Conservation (phyloP, 1,140 invertebrate genomes). For the Palaemon carinicauda region DNA sequence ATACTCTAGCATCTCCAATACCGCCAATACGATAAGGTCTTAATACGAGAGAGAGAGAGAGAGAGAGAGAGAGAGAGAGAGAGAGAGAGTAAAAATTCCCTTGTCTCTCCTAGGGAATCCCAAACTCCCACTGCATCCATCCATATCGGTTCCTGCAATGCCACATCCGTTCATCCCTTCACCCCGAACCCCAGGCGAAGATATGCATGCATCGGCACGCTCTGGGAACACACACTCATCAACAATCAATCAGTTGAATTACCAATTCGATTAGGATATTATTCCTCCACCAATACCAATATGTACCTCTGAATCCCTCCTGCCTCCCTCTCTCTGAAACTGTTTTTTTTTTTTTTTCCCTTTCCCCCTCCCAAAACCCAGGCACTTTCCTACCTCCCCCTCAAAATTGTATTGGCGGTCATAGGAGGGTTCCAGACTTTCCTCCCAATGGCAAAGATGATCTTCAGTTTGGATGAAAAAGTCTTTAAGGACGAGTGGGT, state of each 20-base stretch:
- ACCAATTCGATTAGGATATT: constrained; percentile 40
- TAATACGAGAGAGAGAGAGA: not conserved
- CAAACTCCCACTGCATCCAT: not conserved
- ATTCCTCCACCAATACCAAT: constrained; percentile 31
- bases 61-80: not conserved
- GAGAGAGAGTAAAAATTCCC: not conserved
- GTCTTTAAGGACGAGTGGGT: too few relatives aligned
- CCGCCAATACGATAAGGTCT: too few relatives aligned
- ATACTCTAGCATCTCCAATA: too few relatives aligned
- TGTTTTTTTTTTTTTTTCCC: not conserved
- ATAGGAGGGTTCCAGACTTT: not conserved
- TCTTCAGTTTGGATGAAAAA: not conserved
- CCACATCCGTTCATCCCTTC: not conserved
- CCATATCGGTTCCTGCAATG: not conserved
- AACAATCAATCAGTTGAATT: constrained; percentile 49
- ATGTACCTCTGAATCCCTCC: not conserved
- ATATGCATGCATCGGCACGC: constrained; percentile 48
- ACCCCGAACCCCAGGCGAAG: not conserved
- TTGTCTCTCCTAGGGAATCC: not conserved
- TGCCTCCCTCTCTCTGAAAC: not conserved
- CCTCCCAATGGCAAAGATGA: not conserved
- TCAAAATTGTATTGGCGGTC: not conserved
- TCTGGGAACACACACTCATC: constrained; percentile 45
- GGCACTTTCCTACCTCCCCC: not conserved
- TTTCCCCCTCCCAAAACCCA: not conserved